Evolutionary conservation across 2,888 invertebrate genomes (phyloP), one percentile per base, ranked within the genome.

Genomic region (Drosophila gaucha): DNA sequence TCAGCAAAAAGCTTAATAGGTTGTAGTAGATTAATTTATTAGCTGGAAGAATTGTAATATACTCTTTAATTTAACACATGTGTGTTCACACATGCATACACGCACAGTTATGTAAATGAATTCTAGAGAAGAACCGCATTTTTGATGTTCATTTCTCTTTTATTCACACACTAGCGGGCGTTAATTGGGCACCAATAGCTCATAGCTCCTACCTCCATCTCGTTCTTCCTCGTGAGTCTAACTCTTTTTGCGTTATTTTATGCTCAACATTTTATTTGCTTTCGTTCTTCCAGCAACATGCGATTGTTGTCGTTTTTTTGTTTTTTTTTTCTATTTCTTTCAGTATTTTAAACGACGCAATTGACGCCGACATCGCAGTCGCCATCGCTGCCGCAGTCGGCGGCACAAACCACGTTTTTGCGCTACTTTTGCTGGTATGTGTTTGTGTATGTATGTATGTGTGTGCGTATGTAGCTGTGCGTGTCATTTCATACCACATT

Each of bases 401-500:
- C 68, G 60, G 28, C 58, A 31, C 54, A 62, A 59, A 67, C 85
- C 83, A 85, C 83, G 83, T 82, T 87, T 84, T 87, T 66, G 69
- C 69, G 80, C 65, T 56, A 67, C 65, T 66, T 64, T 55, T 47
- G 35, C 43, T 33, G 39, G 30, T 28, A 16, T 31, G 24, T 20
- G 20, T 43, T 28, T 41, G 41, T 33, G 16, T 16, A 38, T 56
- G 47, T 41, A 56, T 44, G 8, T 54, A 38, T 59, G n/a, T 52
- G 47, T 59, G 38, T 56, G 49, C 33, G 49, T 54, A 57, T 14
- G 41, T 56, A 35, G 39, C 33, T 65, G 50, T 73, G 67, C 50
- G 73, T 83, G 69, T 58, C 68, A 68, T 73, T 68, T 80, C 72
- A 68, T 80, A 85, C 86, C 77, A 85, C 87, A 88, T 88, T 89